These are phyloP conservation scores for Phenganax stokvisi DNA, from an alignment of 92 coral and sea anemone species.

Conservation along the genomic window DNA sequence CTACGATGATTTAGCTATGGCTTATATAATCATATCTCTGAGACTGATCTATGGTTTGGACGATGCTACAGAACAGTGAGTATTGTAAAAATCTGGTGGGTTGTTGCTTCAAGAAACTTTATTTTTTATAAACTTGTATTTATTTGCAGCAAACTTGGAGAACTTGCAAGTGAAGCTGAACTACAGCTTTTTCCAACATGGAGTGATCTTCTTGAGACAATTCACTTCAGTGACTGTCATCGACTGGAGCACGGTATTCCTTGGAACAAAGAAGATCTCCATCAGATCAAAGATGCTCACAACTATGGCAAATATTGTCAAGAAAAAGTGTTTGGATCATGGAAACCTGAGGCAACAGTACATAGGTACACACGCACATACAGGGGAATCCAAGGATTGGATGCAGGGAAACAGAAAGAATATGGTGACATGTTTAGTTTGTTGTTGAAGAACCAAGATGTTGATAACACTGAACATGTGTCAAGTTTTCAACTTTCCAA, in stretches of 20 bases:
- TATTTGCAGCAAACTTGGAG: constrained; percentile 41
- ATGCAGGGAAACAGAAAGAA: constrained; percentile 20
- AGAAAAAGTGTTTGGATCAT: constrained; percentile 71
- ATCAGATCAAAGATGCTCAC: constrained; percentile 52
- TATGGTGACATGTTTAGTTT: constrained; percentile 15
- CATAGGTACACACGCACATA: neutral
- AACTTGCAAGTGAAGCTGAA: constrained; percentile 10
- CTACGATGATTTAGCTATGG: constrained; percentile 72
- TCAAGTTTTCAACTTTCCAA: constrained; percentile 15
- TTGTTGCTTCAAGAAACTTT: neutral
- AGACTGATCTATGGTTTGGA: constrained; percentile 75
- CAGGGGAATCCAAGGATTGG: constrained; percentile 10
- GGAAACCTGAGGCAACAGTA: constrained; percentile 59
- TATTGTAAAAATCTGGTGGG: neutral
- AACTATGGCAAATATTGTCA: constrained; percentile 62
- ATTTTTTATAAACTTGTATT: neutral
- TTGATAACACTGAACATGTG: neutral
- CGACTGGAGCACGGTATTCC: constrained; percentile 63
- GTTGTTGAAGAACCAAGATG: constrained; percentile 15
- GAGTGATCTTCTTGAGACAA: constrained; percentile 59
- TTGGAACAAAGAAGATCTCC: constrained; percentile 65
- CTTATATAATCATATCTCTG: constrained; percentile 65
- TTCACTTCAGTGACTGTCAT: constrained; percentile 51
- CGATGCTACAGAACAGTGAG: constrained; percentile 57
- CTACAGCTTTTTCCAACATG: constrained; percentile 55